Percentiles rank a stretch among this genome's conserved stretches.
Evolutionary conservation across 2,113 vertebrate species (phyloP).

Genomic region (Uria lomvia): DNA sequence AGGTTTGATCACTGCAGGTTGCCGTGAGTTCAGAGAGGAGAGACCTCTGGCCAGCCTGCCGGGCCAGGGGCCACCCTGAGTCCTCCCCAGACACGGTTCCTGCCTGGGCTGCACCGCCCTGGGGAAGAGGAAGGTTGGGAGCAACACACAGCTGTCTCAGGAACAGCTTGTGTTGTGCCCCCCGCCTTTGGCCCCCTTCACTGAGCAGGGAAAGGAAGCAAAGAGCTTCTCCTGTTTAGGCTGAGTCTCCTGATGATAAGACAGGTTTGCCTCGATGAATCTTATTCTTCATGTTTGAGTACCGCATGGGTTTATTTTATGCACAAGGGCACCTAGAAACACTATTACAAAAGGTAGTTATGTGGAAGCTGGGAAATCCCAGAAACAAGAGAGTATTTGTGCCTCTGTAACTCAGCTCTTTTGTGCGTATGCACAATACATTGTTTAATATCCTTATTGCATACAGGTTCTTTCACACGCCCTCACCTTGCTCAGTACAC

Average conservation of each 20-base stretch:
- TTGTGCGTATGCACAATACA: not conserved
- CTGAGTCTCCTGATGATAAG: not conserved
- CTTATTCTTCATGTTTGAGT: not conserved
- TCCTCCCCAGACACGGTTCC: not conserved
- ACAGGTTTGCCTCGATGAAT: not conserved
- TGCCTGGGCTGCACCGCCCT: not conserved
- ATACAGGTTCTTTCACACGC: not conserved
- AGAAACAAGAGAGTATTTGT: accelerated
- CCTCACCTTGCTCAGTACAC: not conserved
- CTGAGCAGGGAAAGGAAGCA: not conserved
- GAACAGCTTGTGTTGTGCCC: not conserved
- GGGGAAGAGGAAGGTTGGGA: not conserved
- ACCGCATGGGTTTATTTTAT: not conserved
- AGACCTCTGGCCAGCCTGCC: not conserved
- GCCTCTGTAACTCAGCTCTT: not conserved
- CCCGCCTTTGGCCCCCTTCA: accelerated
- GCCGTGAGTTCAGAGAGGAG: not conserved
- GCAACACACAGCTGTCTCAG: not conserved
- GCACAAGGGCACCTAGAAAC: not conserved
- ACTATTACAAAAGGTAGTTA: not conserved
- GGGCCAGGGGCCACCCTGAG: not conserved
- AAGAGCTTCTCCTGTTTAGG: not conserved
- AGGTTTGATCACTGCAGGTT: not conserved
- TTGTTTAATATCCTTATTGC: not conserved
- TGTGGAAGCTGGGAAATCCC: not conserved